Evolutionary conservation across 2,113 vertebrate genomes (phyloP), one percentile per base, ranked within the genome.

Genomic region (Anguilla japonica): DNA sequence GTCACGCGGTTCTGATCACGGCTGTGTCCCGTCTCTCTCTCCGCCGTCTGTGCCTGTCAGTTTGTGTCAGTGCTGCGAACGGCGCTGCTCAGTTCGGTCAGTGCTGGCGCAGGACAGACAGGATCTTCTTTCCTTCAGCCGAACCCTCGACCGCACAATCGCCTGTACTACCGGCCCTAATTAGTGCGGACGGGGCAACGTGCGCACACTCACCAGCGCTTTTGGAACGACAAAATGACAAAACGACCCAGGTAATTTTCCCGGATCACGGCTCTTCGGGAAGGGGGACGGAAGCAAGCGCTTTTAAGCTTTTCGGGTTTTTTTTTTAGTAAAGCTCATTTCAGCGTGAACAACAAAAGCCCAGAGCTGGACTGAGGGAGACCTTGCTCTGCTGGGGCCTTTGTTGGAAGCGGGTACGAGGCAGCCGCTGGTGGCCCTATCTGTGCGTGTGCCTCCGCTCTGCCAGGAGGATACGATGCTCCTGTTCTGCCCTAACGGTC

Each of bases 401-500:
- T 43, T 81, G 79, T 41, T 81, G 40, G 34, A 16, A 14, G 41
- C 2, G 18, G 0, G 79, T 9, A 16, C 79, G 22, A 3, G 40
- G 0, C 14, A 6, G 8, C 60, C 29, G 9, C 16, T 80, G 79
- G 79, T 84, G 71, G 89, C 39, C 82, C 39, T 43, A 79, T 88
- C 81, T 88, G 57, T 67, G 1, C 41, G 16, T 79, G 79, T 39
- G 7, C n/a, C 81, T 0, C 56, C 16, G 39, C 82, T 84, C 84
- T 71, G 57, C 80, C 63, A 41, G 50, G 79, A 79, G 83, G 86
- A 89, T 89, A 82, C 85, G 29, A 13, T 63, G 41, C 88, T 92
- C 46, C 89, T 93, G 88, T 89, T 88, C 88, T 90, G 92, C 86
- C 39, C 1, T 83, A 67, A 39, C 43, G 41, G 63, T 92, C 81